Conservation (phyloP, 2,113 vertebrate genomes). For the Eulemur macaco region DNA sequence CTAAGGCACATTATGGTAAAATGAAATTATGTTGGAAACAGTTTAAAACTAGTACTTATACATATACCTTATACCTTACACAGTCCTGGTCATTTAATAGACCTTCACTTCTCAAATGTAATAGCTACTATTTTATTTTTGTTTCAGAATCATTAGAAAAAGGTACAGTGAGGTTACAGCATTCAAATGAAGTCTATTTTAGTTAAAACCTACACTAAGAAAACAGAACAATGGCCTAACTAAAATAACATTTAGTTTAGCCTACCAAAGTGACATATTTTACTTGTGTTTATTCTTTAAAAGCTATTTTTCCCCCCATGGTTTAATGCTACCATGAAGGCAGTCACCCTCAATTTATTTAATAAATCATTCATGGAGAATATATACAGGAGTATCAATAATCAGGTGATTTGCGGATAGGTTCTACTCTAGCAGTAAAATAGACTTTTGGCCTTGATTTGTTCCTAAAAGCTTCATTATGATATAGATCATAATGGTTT, state of each 20-base stretch:
- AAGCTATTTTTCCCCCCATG: background rate
- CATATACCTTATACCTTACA: background rate
- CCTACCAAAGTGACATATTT: background rate
- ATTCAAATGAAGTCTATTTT: conserved; percentile 39
- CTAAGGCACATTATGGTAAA: background rate
- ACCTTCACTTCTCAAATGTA: conserved; percentile 1
- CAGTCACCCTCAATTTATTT: background rate
- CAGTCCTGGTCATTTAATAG: background rate
- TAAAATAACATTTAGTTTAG: conserved; percentile 43
- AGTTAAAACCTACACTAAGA: background rate
- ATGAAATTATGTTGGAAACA: background rate
- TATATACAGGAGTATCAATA: background rate
- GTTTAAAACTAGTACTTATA: background rate
- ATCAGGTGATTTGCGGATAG: background rate
- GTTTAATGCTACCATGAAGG: background rate
- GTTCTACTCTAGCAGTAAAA: background rate
- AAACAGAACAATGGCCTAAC: background rate
- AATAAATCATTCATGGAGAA: background rate
- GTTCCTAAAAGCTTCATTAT: conserved; percentile 2
- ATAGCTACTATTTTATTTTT: conserved; percentile 6
- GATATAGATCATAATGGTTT: background rate
- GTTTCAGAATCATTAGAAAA: conserved; percentile 22
- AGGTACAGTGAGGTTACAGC: background rate
- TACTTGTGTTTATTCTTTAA: conserved; percentile 18
- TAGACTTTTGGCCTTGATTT: conserved; percentile 19